Percentiles rank a stretch among this genome's conserved stretches.
Conservation (phyloP, 1,140 invertebrate genomes). For the Habropoda laboriosa region DNA sequence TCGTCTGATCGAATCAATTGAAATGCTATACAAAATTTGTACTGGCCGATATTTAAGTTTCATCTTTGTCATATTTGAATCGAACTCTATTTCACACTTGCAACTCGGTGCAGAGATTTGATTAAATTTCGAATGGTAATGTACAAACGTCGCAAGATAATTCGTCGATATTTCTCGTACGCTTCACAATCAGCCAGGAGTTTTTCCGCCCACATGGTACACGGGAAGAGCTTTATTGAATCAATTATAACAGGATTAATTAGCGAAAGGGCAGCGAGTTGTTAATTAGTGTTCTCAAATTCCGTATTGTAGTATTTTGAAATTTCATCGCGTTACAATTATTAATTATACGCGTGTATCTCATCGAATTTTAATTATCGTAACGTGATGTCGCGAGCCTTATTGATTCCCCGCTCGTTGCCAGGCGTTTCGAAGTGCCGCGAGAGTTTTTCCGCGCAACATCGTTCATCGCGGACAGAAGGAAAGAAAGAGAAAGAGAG, state of each 20-base stretch:
- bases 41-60: too few species aligned
- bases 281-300: constrained; percentile 14
- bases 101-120: too few species aligned
- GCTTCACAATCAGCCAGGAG: too few species aligned
- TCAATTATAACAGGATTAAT: constrained; percentile 15
- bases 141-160: too few species aligned
- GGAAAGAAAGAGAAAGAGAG: background rate
- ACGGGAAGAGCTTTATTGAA: background rate
- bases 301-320: constrained; percentile 3
- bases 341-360: background rate
- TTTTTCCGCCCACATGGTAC: background rate
- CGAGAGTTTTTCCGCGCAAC: background rate
- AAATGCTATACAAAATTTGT: too few species aligned
- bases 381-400: constrained; percentile 11
- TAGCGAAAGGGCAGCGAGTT: background rate
- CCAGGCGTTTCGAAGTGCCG: background rate
- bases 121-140: too few species aligned
- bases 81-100: too few species aligned
- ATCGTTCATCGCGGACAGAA: too few species aligned
- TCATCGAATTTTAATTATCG: constrained; percentile 20
- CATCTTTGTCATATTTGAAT: too few species aligned
- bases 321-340: constrained; percentile 18
- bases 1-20: too few species aligned
- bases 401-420: constrained; percentile 29
- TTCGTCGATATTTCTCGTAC: too few species aligned